Percentiles rank a stretch among this genome's conserved stretches.
Evolutionary conservation across 2,888 invertebrate genomes (phyloP).

Genomic region (Callyntrura guangdongensis): DNA sequence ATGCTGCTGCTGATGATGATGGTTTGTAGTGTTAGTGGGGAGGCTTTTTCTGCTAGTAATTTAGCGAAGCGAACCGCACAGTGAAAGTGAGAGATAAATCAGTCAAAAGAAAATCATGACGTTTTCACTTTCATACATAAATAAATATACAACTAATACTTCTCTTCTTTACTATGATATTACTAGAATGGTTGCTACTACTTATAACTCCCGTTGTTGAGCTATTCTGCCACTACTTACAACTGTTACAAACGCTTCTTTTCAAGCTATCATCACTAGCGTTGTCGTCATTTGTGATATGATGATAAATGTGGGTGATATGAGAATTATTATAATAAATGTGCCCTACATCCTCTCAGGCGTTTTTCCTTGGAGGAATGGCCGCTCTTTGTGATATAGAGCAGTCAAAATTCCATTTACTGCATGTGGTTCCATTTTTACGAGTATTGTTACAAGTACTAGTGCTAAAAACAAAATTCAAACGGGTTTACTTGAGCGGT

Average conservation of each 20-base stretch:
- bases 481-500: background rate
- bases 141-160: conserved; percentile 28
- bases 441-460: background rate
- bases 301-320: conserved; percentile 31
- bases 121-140: conserved; percentile 71
- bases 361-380: background rate
- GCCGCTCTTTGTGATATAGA: background rate
- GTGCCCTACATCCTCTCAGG: background rate
- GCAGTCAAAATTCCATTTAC: background rate
- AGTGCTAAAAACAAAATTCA: background rate
- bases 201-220: too few species aligned
- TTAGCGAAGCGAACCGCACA: conserved; percentile 43
- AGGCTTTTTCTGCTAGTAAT: conserved; percentile 11
- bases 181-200: too few species aligned
- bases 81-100: conserved; percentile 68
- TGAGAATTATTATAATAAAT: background rate
- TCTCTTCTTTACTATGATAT: background rate
- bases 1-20: background rate
- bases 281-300: conserved; percentile 28
- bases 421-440: too few species aligned
- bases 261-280: conserved; percentile 14
- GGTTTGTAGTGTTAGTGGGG: background rate
- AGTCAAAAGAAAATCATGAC: conserved; percentile 72
- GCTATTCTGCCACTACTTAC: background rate
- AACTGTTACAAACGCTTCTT: background rate